Conservation (phyloP, 2,888 invertebrate genomes). For the Stegana nigrithorax region DNA sequence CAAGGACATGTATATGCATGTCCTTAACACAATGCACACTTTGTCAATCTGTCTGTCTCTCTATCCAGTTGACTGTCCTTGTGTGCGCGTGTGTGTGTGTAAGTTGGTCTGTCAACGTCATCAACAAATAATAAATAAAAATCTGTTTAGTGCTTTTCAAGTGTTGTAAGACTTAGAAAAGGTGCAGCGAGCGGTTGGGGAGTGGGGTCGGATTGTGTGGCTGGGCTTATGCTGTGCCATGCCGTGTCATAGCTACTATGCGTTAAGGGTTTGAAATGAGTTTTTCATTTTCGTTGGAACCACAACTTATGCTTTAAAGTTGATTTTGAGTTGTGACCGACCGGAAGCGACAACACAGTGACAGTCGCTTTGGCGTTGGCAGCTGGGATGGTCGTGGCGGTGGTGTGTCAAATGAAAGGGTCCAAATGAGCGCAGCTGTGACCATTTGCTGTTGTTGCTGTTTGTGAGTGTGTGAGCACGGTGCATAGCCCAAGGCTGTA, state of each 20-base stretch:
- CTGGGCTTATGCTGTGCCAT: neutral
- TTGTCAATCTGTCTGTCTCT: neutral
- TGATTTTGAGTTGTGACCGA: slow-evolving; percentile 45
- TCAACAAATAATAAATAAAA: slow-evolving; percentile 32
- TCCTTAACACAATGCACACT: neutral
- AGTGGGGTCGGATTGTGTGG: neutral
- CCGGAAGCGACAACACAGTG: neutral
- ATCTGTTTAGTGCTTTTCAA: slow-evolving; percentile 19
- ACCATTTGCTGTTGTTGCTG: slow-evolving; percentile 39
- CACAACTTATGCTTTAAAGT: slow-evolving; percentile 62
- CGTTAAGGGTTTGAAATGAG: slow-evolving; percentile 34
- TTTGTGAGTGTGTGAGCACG: too few species aligned
- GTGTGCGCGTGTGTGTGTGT: neutral
- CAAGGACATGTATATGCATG: neutral
- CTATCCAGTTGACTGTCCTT: too few species aligned
- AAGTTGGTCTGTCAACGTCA: slow-evolving; percentile 9
- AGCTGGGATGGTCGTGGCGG: neutral
- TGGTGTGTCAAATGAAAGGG: slow-evolving; percentile 27
- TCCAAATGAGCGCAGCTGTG: slow-evolving; percentile 52
- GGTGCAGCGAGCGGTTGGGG: neutral
- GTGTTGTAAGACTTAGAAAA: neutral
- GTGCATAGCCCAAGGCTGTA: slow-evolving; percentile 33
- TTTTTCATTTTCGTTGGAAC: slow-evolving; percentile 55
- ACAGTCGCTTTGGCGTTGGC: slow-evolving; percentile 4
- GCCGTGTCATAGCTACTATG: too few species aligned